Percentiles rank a stretch among this genome's conserved stretches.
Conservation (phyloP, 2,797 vertebrate species). For the Ctenopoma multispine region DNA sequence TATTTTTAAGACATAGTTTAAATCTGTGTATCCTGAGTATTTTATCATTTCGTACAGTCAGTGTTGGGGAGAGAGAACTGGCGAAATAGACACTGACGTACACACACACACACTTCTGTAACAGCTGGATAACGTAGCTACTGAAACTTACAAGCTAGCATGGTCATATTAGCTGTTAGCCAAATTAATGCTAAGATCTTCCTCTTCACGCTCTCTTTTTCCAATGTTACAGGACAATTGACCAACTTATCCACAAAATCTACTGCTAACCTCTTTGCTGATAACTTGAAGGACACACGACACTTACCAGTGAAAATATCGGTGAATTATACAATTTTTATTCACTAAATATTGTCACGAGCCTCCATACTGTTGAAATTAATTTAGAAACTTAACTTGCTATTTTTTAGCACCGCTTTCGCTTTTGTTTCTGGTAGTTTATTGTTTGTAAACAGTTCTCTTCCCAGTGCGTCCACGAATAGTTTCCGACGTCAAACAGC, state of each 20-base stretch:
- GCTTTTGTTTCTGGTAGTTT: slow-evolving; percentile 20
- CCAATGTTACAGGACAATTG: background rate
- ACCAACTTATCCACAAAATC: background rate
- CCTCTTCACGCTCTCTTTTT: background rate
- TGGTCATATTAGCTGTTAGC: background rate
- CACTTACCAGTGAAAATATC: slow-evolving; percentile 53
- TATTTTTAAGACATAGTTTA: no score
- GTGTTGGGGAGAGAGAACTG: no score
- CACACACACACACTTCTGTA: background rate
- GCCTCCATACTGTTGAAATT: background rate
- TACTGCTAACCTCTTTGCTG: background rate
- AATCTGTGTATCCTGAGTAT: no score
- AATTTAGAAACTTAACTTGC: background rate
- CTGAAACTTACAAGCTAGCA: background rate
- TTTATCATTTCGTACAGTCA: no score
- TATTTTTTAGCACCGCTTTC: background rate
- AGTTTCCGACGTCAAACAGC: slow-evolving; percentile 63
- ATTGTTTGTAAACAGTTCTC: slow-evolving; percentile 76
- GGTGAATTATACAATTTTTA: background rate
- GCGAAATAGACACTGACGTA: no score
- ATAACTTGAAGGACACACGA: background rate
- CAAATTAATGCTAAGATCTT: background rate
- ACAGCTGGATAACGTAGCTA: background rate
- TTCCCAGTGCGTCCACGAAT: slow-evolving; percentile 63
- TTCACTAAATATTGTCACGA: background rate